Conservation (phyloP, 2,113 vertebrate genomes). For the Tylochromis polylepis region DNA sequence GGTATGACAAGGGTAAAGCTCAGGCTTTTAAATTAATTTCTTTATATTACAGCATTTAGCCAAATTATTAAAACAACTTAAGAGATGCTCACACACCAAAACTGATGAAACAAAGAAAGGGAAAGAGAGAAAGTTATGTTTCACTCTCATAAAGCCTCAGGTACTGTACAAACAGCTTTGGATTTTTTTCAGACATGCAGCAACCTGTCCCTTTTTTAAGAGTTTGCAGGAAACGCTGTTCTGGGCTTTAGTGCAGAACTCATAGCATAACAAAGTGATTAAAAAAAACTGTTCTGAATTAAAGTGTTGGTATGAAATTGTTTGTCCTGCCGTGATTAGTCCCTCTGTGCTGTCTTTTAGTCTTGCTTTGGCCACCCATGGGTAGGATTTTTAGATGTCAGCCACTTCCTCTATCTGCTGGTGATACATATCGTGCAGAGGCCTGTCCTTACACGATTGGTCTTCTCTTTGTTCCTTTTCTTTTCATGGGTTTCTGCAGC, state of each 20-base stretch:
- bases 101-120: background rate
- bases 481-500: no score
- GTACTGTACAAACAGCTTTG: background rate
- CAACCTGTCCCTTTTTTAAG: background rate
- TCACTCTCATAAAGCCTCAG: background rate
- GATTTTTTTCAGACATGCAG: background rate
- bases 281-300: background rate
- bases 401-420: no score
- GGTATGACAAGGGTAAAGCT: background rate
- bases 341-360: no score
- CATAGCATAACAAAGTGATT: background rate
- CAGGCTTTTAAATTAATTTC: background rate
- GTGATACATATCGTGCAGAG: no score
- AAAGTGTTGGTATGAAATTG: background rate
- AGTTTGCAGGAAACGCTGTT: background rate
- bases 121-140: background rate
- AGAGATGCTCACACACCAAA: background rate
- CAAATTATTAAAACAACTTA: background rate
- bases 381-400: no score
- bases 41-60: background rate
- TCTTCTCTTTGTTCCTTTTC: no score
- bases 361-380: no score
- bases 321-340: background rate
- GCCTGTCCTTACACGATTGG: no score
- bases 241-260: background rate